Evolutionary conservation across 2,888 invertebrate species (phyloP), one percentile per base, ranked within the genome.

Genomic region (Cecidostiba fungosa): DNA sequence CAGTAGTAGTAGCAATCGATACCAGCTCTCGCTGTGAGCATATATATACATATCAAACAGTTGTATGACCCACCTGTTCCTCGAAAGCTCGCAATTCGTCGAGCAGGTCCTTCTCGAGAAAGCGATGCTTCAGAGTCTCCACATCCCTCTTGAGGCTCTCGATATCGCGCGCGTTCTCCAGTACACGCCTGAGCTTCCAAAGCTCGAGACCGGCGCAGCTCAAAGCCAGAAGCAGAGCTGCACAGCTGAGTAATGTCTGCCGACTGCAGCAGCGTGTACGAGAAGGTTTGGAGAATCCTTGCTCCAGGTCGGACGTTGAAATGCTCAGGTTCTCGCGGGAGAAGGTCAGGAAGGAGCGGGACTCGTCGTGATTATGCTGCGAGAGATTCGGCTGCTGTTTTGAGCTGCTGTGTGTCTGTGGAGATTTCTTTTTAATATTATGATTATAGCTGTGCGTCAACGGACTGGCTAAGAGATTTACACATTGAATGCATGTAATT

Each of bases 271-370:
- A 26, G 26, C 47, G 19, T 0, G 69, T 10, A 4, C 81, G 36
- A 5, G 54, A 74, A 1, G 78, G 6, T 29, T 39, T 77, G n/a
- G 26, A 26, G 80, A 92, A 91, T 0, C 91, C 91, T 77, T 91
- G 91, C 70, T 93, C 93, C 3, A 92, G 84, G 36, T 93, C 92
- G 3, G 91, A 90, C 14, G 91, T 89, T 12, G 92, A 92, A 43
- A 93, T 91, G 82, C 89, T 92, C 62, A 93, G 84, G 86, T 92
- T 93, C 80, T 92, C 93, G 0, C 92, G 90, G 6, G 93, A 92
- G 86, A 92, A 90, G 84, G 90, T 90, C 5, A 93, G 85, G 82
- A 93, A 93, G 0, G 92, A 91, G 8, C 91, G 89, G 0, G 89
- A 87, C 73, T 92, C 92, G 32, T 93, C 92, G 29, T 82, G 69